phyloP scores from a whole-genome alignment of 2,888 invertebrate genomes.

The Eristalis intricaria region DNA sequence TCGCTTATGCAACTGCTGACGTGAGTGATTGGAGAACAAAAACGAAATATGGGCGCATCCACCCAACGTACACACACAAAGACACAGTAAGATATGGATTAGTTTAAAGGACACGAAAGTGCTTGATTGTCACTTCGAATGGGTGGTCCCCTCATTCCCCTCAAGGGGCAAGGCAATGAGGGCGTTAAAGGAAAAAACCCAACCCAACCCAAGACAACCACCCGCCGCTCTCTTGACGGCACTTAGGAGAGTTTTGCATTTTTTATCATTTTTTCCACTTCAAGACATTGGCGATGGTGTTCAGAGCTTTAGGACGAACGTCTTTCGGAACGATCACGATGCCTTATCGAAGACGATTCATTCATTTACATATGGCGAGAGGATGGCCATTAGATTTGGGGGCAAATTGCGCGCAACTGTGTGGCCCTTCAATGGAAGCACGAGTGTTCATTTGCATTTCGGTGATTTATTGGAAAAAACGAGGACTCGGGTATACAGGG shows the following conservation, averaged over 20 bases:
- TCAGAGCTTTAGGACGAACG: too few species aligned
- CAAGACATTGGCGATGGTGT: too few species aligned
- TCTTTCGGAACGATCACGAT: slow-evolving; percentile 56
- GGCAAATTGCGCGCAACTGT: slow-evolving; percentile 44
- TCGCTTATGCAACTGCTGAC: neutral
- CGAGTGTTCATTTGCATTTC: slow-evolving; percentile 59
- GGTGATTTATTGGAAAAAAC: slow-evolving; percentile 49
- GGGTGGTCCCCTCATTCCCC: neutral
- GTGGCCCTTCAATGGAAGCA: slow-evolving; percentile 45
- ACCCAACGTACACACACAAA: neutral
- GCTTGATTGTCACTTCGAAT: slow-evolving; percentile 29
- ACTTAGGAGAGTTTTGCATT: neutral
- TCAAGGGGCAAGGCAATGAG: neutral
- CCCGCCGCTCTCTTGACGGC: neutral
- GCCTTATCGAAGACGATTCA: slow-evolving; percentile 57
- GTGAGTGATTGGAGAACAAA: neutral
- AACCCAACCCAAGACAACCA: slow-evolving; percentile 10
- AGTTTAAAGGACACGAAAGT: slow-evolving; percentile 39
- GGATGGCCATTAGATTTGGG: slow-evolving; percentile 31
- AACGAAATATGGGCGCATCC: too few species aligned
- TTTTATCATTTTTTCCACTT: slow-evolving; percentile 9
- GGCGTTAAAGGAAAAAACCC: slow-evolving; percentile 24
- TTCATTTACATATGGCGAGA: slow-evolving; percentile 48
- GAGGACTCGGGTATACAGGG: neutral
- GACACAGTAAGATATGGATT: slow-evolving; percentile 54